Evolutionary conservation across 2,888 invertebrate genomes (phyloP), one percentile per base, ranked within the genome.

Genomic region (Globia sparganii): DNA sequence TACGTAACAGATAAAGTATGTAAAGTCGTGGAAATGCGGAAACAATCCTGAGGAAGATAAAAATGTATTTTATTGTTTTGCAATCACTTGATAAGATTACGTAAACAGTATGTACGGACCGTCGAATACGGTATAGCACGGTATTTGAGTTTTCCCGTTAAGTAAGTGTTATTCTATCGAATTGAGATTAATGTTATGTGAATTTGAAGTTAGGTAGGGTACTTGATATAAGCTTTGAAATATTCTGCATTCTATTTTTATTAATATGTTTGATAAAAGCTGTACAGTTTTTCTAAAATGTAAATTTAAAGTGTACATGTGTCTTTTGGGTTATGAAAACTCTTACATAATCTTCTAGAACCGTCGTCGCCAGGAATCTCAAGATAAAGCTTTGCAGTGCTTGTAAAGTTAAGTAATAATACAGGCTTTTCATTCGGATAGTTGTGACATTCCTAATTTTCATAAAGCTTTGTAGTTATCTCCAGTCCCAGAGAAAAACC

Each of bases 1-100:
- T 87, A 83, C 77, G 69, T 82, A 71, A 81, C 75, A 78, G 78
- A 78, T 79, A 79, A 75, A 46, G 58, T 79, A 73, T 21, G 65
- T 77, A 68, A 65, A 62, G 74, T 77, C 64, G 65, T 62, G 40
- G 68, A 75, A 74, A 78, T 62, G 68, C 58, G 37, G 67, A 75
- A 74, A 79, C 58, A 81, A 70, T 76, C 61, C 64, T 59, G 43
- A 40, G 69, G 77, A 70, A 78, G 77, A 84, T 78, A 70, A 73
- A 70, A 72, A 75, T 78, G 72, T 78, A 34, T 62, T 83, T 78
- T 66, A 78, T n/a, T 80, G 69, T 77, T 86, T 83, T 67, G 77
- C 64, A 79, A 77, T 79, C 71, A 68, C 53, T 72, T 75, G 77
- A 81, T 78, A 77, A 75, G 66, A 78, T 85, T 67, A 71, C 53